Evolutionary conservation across 2,888 invertebrate species (phyloP), one percentile per base, ranked within the genome.

Genomic region (Tigriopus californicus): DNA sequence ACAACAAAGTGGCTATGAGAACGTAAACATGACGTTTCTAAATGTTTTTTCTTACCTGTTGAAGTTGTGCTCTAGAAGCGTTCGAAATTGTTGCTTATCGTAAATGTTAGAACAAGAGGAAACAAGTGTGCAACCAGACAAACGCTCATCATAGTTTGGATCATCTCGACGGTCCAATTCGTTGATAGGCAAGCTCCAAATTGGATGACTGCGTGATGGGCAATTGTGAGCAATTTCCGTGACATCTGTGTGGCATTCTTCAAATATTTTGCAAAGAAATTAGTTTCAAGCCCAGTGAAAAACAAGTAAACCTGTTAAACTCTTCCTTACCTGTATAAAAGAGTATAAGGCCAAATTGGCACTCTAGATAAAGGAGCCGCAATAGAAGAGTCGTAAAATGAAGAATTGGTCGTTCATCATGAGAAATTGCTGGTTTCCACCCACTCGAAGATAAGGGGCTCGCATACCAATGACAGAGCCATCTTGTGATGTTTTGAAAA

Each of bases 121-220:
- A 0, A 91, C 89, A 77, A 90, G 89, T 72, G 90, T 88, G 72
- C 90, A 90, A 79, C 90, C 70, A 41, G 90, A 89, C 61, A 91
- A 76, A 3, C 86, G 86, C 71, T 91, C 91, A 68, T 91, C 91
- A 70, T 90, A 90, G 4, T 85, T 85, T 4, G 90, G 90, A 68
- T 91, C 90, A 70, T 91, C 90, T 72, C 91, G 80, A 71, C 90
- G 81, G 73, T 91, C 90, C 66, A 91, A 73, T 71, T 91, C 91
- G 70, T 91, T 91, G 87, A 91, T 88, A 57, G 90, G 90, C 81
- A 91, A 89, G 74, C 91, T 90, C 91, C 91, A 91, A 48, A 91
- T 86, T 24, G 90, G 89, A 68, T 91, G 90, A 67, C 85, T 85
- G 57, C 71, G 65, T 33, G 70, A 69, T 24, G 91, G 91, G 68